phyloP scores from a whole-genome alignment of 2,888 invertebrate genomes.

The Thymelicus acteon region DNA sequence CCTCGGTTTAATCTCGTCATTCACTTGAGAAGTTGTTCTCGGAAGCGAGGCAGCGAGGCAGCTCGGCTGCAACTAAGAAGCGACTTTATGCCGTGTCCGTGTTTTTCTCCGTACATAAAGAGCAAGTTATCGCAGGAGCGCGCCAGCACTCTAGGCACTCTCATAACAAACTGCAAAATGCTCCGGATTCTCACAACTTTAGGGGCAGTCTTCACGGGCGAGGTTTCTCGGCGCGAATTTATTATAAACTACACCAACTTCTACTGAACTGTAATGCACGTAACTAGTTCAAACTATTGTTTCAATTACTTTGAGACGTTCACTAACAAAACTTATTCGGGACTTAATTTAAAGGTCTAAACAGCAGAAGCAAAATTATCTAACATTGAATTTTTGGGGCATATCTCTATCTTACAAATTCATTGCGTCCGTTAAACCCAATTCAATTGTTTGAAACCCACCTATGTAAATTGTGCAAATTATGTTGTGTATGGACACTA shows the following conservation, averaged over 20 bases:
- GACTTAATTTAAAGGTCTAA: no score
- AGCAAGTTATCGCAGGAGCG: conserved; percentile 65
- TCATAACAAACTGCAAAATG: conserved; percentile 80
- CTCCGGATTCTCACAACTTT: conserved; percentile 79
- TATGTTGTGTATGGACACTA: background rate
- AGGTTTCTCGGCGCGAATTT: conserved; percentile 19
- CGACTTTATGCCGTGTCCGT: conserved; percentile 53
- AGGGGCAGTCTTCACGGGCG: conserved; percentile 55
- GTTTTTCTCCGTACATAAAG: conserved; percentile 68
- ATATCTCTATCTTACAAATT: no score
- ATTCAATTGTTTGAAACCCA: background rate
- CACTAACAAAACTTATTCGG: background rate
- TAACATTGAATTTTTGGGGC: no score
- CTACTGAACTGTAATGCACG: background rate
- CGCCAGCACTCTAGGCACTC: conserved; percentile 60
- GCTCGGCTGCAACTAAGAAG: conserved; percentile 44
- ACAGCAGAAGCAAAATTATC: no score
- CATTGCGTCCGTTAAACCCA: no score
- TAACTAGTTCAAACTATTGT: conserved; percentile 2
- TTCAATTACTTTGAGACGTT: background rate
- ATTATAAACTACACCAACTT: conserved; percentile 10
- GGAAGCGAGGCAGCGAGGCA: conserved; percentile 32
- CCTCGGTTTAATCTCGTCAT: conserved; percentile 46
- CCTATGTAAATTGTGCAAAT: background rate
- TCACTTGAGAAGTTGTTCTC: conserved; percentile 39